Evolutionary conservation across 37 sponge, comb jelly and placozoan genomes (phyloP).

Genomic region (Ephydatia muelleri): DNA sequence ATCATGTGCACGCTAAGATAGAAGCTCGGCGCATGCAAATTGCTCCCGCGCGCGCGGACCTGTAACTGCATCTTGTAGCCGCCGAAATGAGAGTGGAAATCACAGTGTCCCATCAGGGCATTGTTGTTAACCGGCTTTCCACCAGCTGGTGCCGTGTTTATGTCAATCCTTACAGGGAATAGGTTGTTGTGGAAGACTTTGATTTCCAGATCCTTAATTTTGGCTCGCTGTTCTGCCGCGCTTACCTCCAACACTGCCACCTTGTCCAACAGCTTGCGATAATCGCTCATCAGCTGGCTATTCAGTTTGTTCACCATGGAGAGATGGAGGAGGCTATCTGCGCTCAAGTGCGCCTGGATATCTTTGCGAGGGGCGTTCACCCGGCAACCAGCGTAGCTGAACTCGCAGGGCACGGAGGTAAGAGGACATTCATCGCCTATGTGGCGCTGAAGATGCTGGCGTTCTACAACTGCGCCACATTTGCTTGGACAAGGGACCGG

Average conservation of each 20-base stretch:
- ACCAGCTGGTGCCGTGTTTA: too few species aligned
- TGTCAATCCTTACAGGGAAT: too few species aligned
- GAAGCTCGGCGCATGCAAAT: too few species aligned
- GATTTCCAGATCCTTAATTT: too few species aligned
- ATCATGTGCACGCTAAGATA: too few species aligned
- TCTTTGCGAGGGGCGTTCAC: constrained; percentile 21
- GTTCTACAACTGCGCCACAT: constrained; percentile 3
- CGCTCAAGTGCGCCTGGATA: constrained; percentile 4
- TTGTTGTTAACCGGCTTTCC: too few species aligned
- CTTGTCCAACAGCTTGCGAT: background rate
- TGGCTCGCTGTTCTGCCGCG: too few species aligned
- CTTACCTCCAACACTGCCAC: background rate
- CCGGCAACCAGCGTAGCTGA: constrained; percentile 27
- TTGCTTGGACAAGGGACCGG: constrained; percentile 15
- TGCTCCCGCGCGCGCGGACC: too few species aligned
- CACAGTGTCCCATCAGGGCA: too few species aligned
- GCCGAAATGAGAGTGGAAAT: too few species aligned
- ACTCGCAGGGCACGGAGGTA: background rate
- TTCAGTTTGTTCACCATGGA: background rate
- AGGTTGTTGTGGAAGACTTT: too few species aligned
- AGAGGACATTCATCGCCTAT: constrained; percentile 12
- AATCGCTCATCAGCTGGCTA: background rate
- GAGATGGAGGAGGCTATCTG: background rate
- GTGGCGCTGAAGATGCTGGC: constrained; percentile 18
- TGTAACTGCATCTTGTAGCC: too few species aligned